Evolutionary conservation across 2,113 vertebrate species (phyloP), one percentile per base, ranked within the genome.

Genomic region (Piliocolobus tephrosceles): DNA sequence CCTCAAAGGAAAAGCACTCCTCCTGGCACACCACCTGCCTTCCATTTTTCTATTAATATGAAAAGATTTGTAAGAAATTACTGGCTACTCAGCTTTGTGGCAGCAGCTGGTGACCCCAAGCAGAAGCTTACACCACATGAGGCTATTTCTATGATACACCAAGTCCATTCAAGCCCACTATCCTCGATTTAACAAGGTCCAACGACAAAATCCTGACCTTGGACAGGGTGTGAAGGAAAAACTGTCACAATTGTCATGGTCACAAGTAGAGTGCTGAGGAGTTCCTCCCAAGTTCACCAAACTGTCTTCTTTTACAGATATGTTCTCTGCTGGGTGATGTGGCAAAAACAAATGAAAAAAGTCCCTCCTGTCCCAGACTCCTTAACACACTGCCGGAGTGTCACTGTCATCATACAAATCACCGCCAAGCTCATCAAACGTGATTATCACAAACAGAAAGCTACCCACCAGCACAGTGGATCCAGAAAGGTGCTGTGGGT

Each of bases 21-120:
- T 76, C 94, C 86, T 55, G 68, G 78, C 75, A 30, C 20, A 47
- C 88, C 70, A 80, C 73, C 96, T 94, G 91, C 72, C 81, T 93
- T 83, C 73, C 80, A 82, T 91, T 84, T 66, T 89, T 80, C 93
- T 79, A 75, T 86, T 89, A 97, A 88, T 82, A 91, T 22, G 66
- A 94, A 96, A 97, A 97, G 61, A 78, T 81, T 52, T 58, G 32
- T 72, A 82, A 73, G 82, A 90, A 93, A 95, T 85, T 52, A 85
- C 70, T 80, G 47, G 91, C 88, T 61, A 52, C 95, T 66, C 76
- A 81, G 95, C 92, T 94, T 83, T 92, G 96, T 16, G 82, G 94
- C 81, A 94, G 85, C 95, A 91, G 93, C 95, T 95, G 96, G 96
- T 57, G 86, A 97, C 87, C 93, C 55, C 79, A 47, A 95, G 94